These are phyloP conservation scores for Bombus turneri DNA, from an alignment of 1,140 invertebrate species.

Conservation along the genomic window DNA sequence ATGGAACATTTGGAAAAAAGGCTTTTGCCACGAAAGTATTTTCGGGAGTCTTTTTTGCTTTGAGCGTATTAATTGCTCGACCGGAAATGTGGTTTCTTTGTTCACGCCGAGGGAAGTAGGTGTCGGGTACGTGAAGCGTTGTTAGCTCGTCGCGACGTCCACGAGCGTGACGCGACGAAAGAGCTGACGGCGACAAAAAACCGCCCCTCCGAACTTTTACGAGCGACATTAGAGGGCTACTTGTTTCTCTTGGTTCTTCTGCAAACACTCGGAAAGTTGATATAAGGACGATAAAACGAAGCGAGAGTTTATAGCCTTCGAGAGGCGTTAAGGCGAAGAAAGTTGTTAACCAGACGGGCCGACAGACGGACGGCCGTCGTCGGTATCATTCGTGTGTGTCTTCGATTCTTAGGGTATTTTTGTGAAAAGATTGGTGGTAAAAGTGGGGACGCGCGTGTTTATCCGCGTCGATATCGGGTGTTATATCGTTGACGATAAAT, in stretches of 20 bases:
- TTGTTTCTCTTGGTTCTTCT: slow-evolving; percentile 46
- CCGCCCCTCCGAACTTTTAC: slow-evolving; percentile 26
- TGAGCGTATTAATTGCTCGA: neutral
- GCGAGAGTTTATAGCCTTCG: slow-evolving; percentile 63
- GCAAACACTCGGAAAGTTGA: slow-evolving; percentile 58
- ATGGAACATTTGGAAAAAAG: neutral
- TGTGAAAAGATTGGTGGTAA: neutral
- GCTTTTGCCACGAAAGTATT: neutral
- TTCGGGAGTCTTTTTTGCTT: neutral
- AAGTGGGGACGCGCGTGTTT: neutral
- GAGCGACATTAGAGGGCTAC: slow-evolving; percentile 43
- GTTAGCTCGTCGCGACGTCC: neutral
- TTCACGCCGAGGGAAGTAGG: neutral
- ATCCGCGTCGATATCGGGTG: neutral
- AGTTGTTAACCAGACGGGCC: slow-evolving; percentile 63
- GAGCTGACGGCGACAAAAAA: neutral
- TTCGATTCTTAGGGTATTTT: slow-evolving; percentile 3
- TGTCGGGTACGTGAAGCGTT: no score
- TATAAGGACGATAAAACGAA: slow-evolving; percentile 70
- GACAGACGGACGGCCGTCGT: slow-evolving; percentile 21
- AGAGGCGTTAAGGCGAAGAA: slow-evolving; percentile 66
- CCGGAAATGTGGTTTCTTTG: neutral
- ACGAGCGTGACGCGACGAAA: slow-evolving; percentile 13
- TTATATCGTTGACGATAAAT: neutral
- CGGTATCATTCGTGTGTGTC: neutral